Conservation (phyloP, 2,797 vertebrate genomes). For the Bucorvus abyssinicus region DNA sequence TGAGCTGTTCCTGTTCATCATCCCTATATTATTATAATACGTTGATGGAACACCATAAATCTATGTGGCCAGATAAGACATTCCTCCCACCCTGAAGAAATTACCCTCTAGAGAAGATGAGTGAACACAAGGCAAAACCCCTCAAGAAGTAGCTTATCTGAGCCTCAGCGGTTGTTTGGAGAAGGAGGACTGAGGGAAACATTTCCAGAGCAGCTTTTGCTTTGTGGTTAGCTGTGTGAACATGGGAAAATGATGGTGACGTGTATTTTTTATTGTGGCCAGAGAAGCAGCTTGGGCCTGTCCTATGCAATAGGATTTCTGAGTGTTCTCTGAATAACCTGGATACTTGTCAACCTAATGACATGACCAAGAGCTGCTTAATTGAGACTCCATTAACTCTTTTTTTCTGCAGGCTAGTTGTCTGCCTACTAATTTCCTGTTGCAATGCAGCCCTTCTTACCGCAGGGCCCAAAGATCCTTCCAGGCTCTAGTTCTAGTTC, state of each 20-base stretch:
- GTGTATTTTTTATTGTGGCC: background rate
- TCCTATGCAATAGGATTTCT: slow-evolving; percentile 24
- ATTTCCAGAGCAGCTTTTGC: background rate
- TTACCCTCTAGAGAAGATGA: background rate
- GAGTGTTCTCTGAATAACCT: slow-evolving; percentile 17
- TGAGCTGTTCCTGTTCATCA: slow-evolving; percentile 32
- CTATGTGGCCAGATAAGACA: background rate
- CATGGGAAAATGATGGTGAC: background rate
- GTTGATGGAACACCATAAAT: background rate
- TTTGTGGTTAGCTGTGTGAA: background rate
- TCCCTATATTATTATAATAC: background rate
- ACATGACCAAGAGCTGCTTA: background rate
- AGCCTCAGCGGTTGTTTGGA: background rate
- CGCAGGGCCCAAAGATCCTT: background rate
- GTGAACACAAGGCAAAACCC: background rate
- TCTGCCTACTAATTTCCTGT: slow-evolving; percentile 1
- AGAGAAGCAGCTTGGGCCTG: slow-evolving; percentile 17
- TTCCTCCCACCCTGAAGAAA: background rate
- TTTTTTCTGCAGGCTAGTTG: slow-evolving; percentile 14
- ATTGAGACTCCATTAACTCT: background rate
- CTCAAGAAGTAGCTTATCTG: background rate
- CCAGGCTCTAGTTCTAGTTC: background rate
- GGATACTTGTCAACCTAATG: background rate
- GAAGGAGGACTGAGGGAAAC: background rate
- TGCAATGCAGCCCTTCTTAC: background rate